Percentiles rank a stretch among this genome's conserved stretches.
phyloP scores from a whole-genome alignment of 2,113 vertebrate species.

The Montifringilla adamsi region DNA sequence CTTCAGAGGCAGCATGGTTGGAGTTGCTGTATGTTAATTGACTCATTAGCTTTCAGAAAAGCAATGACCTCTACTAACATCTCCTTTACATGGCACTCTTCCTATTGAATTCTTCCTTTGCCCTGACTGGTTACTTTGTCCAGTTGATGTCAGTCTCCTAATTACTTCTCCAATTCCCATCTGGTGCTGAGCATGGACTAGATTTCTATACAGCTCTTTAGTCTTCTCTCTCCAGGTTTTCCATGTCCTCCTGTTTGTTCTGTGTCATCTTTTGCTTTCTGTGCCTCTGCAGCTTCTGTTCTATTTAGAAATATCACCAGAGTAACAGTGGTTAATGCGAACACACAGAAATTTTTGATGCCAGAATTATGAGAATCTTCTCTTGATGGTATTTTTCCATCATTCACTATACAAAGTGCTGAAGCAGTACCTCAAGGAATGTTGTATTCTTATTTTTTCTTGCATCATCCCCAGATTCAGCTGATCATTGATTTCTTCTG shows the following conservation, averaged over 20 bases:
- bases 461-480: conserved; percentile 6
- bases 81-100: not conserved
- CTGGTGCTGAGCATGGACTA: not conserved
- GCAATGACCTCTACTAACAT: not conserved
- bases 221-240: not conserved
- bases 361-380: not conserved
- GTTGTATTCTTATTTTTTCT: not conserved
- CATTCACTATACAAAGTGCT: not conserved
- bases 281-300: not conserved
- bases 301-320: not conserved
- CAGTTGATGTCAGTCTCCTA: not conserved
- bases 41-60: not conserved
- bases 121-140: not conserved
- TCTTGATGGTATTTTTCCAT: not conserved
- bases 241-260: not conserved
- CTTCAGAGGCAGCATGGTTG: not conserved
- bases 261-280: not conserved
- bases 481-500: conserved; percentile 22
- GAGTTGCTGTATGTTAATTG: not conserved
- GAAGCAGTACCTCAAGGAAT: conserved; percentile 10
- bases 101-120: not conserved
- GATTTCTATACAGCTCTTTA: not conserved
- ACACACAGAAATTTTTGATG: not conserved
- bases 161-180: not conserved
- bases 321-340: accelerated